Evolutionary conservation across 2,113 vertebrate species (phyloP).

Genomic region (Hystrix brachyura): DNA sequence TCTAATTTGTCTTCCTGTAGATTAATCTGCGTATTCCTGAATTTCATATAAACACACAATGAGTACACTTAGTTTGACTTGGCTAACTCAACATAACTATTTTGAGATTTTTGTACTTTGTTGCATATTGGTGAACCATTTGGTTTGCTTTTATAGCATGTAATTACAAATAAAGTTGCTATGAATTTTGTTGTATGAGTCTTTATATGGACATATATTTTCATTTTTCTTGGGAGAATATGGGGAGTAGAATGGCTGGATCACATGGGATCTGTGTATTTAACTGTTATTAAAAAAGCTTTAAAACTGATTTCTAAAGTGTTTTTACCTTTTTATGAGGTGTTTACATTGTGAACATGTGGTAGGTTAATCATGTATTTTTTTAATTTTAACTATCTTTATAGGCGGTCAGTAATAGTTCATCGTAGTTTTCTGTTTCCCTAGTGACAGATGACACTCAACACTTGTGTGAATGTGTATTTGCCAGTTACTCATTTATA

Average conservation of each 20-base stretch:
- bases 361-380: not conserved
- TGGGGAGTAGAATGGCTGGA: not conserved
- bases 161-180: not conserved
- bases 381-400: not conserved
- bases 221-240: not conserved
- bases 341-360: not conserved
- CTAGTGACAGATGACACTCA: not conserved
- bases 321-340: not conserved
- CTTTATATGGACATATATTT: not conserved
- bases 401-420: not conserved
- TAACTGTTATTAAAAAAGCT: not conserved
- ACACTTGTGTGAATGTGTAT: not conserved
- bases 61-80: not conserved
- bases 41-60: not conserved
- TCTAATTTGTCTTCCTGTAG: not conserved
- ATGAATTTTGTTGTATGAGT: not conserved
- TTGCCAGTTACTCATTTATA: conserved; percentile 13
- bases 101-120: not conserved
- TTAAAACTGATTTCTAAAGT: not conserved
- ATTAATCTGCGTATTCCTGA: not conserved
- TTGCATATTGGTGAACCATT: not conserved
- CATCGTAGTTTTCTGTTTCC: not conserved
- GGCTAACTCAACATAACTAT: not conserved
- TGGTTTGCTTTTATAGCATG: not conserved
- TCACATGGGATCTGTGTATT: not conserved